phyloP scores from a whole-genome alignment of 2,113 vertebrate genomes.

The Nothobranchius furzeri region DNA sequence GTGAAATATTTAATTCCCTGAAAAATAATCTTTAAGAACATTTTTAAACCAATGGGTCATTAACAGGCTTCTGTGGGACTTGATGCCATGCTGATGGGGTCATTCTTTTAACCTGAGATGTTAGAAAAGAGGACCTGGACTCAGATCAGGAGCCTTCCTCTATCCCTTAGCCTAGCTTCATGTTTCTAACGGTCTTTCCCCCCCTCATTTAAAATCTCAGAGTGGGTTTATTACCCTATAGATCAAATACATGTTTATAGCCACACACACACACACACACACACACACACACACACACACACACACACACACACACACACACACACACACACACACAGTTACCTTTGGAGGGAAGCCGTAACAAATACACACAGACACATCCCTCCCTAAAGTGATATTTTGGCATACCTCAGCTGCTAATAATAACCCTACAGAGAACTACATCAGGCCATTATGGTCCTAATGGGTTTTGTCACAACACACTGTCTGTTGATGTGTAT shows the following conservation, averaged over 20 bases:
- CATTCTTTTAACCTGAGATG: too few relatives aligned
- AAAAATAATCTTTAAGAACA: too few relatives aligned
- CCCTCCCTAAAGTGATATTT: constrained; percentile 39
- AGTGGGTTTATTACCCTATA: background rate
- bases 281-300: background rate
- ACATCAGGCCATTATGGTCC: constrained; percentile 54
- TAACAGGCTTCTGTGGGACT: too few relatives aligned
- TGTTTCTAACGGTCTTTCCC: background rate
- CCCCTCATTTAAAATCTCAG: constrained; percentile 5
- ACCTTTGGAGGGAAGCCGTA: constrained; percentile 2
- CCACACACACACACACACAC: background rate
- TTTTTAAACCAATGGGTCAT: too few relatives aligned
- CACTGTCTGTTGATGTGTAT: constrained; percentile 56
- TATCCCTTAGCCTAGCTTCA: background rate
- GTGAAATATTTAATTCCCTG: background rate
- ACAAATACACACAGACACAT: background rate
- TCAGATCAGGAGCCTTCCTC: background rate
- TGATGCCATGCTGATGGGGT: too few relatives aligned
- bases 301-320: background rate
- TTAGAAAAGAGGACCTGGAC: too few relatives aligned
- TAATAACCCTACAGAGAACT: constrained; percentile 64
- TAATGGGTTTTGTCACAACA: constrained; percentile 65
- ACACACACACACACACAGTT: background rate
- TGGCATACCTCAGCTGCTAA: constrained; percentile 46
- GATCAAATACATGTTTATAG: constrained; percentile 1